Conservation (phyloP, 2,888 invertebrate genomes). For the Tiliacea aurago region DNA sequence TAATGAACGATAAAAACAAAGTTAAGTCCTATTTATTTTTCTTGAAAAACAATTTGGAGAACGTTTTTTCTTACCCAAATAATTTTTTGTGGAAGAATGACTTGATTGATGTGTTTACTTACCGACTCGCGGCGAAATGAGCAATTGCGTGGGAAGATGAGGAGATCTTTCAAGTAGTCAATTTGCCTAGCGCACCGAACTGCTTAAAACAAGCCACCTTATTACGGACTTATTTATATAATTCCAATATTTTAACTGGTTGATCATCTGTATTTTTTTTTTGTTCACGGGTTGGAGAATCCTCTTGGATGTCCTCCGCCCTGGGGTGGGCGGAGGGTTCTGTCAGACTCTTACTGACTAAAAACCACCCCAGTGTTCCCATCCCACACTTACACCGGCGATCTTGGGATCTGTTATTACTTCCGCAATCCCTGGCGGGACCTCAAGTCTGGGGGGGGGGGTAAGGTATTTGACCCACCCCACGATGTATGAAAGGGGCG, state of each 20-base stretch:
- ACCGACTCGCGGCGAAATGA: neutral
- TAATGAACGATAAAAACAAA: constrained; percentile 59
- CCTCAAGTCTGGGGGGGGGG: too few relatives aligned
- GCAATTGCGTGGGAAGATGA: neutral
- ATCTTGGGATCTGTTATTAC: too few relatives aligned
- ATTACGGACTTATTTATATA: neutral
- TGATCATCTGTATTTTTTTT: neutral
- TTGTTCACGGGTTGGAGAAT: too few relatives aligned
- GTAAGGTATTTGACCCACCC: too few relatives aligned
- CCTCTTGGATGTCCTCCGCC: too few relatives aligned
- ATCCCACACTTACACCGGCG: too few relatives aligned
- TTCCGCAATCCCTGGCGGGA: too few relatives aligned
- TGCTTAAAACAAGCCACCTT: neutral
- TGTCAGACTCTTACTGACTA: too few relatives aligned
- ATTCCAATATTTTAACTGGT: neutral
- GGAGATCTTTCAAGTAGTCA: neutral
- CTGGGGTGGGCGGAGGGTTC: too few relatives aligned
- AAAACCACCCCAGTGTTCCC: too few relatives aligned
- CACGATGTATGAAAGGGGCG: too few relatives aligned
- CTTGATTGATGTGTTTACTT: constrained; percentile 21
- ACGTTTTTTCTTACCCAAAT: constrained; percentile 14
- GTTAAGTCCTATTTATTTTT: constrained; percentile 25
- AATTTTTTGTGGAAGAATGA: neutral
- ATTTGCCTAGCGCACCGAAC: neutral
- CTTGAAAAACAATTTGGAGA: constrained; percentile 11